Evolutionary conservation across 2,113 vertebrate species (phyloP).

Genomic region (Rattus norvegicus): DNA sequence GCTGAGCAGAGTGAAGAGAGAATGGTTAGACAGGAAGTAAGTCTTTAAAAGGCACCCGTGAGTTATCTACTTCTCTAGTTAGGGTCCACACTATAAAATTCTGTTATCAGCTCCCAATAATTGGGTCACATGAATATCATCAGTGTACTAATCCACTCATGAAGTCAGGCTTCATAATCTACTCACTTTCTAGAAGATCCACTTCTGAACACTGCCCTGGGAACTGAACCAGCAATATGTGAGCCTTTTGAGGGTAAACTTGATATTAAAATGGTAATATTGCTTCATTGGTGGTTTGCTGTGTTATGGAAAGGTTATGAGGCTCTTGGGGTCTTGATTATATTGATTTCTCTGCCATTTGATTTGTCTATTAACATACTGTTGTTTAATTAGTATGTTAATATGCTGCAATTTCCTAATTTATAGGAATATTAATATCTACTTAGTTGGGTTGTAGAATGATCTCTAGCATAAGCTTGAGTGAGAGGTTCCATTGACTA

Average conservation of each 20-base stretch:
- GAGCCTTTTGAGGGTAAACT: neutral
- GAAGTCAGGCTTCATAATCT: neutral
- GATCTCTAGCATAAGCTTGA: neutral
- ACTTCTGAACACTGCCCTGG: neutral
- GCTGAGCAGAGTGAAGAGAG: neutral
- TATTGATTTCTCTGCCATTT: slow-evolving; percentile 9
- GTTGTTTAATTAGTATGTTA: neutral
- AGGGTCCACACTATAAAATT: neutral
- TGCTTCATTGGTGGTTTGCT: neutral
- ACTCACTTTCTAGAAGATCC: neutral
- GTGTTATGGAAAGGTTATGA: neutral
- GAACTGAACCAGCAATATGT: neutral
- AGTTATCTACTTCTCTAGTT: neutral
- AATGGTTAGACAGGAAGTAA: neutral
- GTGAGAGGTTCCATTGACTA: slow-evolving; percentile 40
- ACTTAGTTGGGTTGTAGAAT: neutral
- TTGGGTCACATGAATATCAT: neutral
- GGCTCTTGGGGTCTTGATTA: neutral
- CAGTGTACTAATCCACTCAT: neutral
- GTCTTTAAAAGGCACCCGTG: neutral
- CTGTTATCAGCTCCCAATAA: neutral
- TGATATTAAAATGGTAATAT: neutral
- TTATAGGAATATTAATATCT: neutral
- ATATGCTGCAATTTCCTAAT: neutral
- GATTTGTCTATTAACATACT: neutral